Percentiles rank a stretch among this genome's conserved stretches.
phyloP scores from a whole-genome alignment of 2,888 invertebrate species.

The Pocota personata region DNA sequence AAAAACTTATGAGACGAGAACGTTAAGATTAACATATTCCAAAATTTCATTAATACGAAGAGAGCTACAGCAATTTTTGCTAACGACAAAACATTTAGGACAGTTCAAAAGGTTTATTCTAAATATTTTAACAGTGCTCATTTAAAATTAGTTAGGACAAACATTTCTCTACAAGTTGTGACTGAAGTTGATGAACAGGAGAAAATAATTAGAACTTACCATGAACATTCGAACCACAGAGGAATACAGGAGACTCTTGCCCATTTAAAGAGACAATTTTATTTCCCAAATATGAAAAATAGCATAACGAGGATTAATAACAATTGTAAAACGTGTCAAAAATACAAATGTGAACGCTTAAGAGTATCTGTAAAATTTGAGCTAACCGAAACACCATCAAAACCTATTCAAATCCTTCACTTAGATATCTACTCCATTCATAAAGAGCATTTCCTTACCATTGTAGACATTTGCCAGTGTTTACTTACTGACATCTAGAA shows the following conservation, averaged over 20 bases:
- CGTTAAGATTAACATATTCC: too few species aligned
- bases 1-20: background rate
- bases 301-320: constrained; percentile 19
- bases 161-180: background rate
- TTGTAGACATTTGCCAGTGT: too few species aligned
- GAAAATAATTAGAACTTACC: too few species aligned
- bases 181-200: constrained; percentile 20
- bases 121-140: too few species aligned
- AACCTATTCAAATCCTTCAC: constrained; percentile 64
- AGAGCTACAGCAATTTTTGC: too few species aligned
- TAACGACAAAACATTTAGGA: too few species aligned
- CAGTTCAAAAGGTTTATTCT: too few species aligned
- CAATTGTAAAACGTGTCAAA: constrained; percentile 47
- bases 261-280: constrained; percentile 32
- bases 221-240: constrained; percentile 25
- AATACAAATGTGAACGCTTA: constrained; percentile 5
- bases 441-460: too few species aligned
- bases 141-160: constrained; percentile 29
- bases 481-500: too few species aligned
- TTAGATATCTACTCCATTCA: constrained; percentile 25
- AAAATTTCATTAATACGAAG: too few species aligned
- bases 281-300: constrained; percentile 55
- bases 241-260: constrained; percentile 24
- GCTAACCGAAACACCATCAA: too few species aligned
- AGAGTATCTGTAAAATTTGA: too few species aligned